These are phyloP conservation scores for Myiozetetes cayanensis DNA, from an alignment of 2,113 vertebrate genomes.

Conservation along the genomic window DNA sequence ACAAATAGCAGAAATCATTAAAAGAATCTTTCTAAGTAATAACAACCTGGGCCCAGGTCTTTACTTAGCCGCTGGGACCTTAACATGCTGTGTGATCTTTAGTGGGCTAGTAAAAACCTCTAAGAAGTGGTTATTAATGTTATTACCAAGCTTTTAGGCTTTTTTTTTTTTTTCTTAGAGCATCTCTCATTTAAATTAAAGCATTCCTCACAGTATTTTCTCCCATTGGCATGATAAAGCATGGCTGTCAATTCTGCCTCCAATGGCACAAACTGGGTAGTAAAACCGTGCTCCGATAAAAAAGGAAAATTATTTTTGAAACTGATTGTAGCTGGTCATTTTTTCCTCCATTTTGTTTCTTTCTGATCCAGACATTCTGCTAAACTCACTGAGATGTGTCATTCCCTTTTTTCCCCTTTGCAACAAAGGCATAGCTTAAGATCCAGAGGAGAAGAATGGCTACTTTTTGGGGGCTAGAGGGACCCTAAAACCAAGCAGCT, in stretches of 20 bases:
- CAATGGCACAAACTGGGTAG: background rate
- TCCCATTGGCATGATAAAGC: constrained; percentile 17
- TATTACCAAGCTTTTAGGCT: constrained; percentile 50
- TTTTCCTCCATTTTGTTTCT: background rate
- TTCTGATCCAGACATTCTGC: constrained; percentile 19
- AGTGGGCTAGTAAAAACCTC: constrained; percentile 36
- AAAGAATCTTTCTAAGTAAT: constrained; percentile 36
- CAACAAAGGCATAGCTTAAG: constrained; percentile 15
- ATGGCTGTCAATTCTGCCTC: constrained; percentile 38
- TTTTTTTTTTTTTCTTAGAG: background rate
- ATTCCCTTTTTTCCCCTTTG: background rate
- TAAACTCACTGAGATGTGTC: background rate
- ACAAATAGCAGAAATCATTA: constrained; percentile 66
- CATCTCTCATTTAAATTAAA: constrained; percentile 62
- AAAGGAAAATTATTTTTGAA: constrained; percentile 2
- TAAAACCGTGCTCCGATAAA: constrained; percentile 54
- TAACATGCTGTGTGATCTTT: constrained; percentile 46
- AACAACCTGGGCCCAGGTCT: background rate
- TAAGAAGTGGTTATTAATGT: constrained; percentile 61
- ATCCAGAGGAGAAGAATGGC: background rate
- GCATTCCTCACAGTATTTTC: constrained; percentile 25
- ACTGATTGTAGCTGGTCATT: background rate
- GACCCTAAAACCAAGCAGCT: constrained; percentile 8
- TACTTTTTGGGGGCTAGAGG: background rate
- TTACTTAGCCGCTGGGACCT: constrained; percentile 28